Evolutionary conservation across 2,888 invertebrate species (phyloP).

Genomic region (Brachypalpus laphriformis): DNA sequence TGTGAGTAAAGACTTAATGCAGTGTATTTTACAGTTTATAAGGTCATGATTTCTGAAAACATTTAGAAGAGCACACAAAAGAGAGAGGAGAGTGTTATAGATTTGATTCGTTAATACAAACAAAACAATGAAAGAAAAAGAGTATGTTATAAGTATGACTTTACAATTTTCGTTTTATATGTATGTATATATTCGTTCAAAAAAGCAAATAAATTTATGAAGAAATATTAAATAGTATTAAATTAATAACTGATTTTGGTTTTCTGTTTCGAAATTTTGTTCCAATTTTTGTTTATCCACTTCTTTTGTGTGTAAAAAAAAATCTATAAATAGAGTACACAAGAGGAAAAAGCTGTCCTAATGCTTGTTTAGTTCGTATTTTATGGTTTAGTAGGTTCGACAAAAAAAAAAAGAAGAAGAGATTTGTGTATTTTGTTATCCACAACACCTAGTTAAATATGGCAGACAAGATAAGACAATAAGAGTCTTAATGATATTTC

Average conservation of each 20-base stretch:
- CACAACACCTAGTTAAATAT: constrained; percentile 58
- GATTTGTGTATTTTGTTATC: constrained; percentile 53
- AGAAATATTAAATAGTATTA: background rate
- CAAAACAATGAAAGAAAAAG: constrained; percentile 16
- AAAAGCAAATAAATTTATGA: constrained; percentile 11
- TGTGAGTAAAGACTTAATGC: constrained; percentile 20
- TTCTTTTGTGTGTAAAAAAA: constrained; percentile 35
- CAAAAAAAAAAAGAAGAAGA: background rate
- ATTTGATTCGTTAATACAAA: constrained; percentile 28
- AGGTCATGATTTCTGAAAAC: constrained; percentile 14
- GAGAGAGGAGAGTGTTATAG: constrained; percentile 22
- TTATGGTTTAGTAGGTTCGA: background rate
- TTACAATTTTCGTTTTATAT: constrained; percentile 64
- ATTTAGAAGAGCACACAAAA: constrained; percentile 44
- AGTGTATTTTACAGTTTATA: constrained; percentile 28
- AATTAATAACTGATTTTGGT: constrained; percentile 4
- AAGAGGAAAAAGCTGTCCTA: constrained; percentile 25
- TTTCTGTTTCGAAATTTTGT: constrained; percentile 38
- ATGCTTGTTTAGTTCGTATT: constrained; percentile 7
- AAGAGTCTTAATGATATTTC: constrained; percentile 34
- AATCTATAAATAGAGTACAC: background rate
- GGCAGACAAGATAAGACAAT: background rate
- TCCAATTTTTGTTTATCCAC: constrained; percentile 10
- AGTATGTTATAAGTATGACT: background rate
- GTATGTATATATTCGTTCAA: background rate